phyloP scores from a whole-genome alignment of 2,797 vertebrate genomes.

The Margarornis squamiger region DNA sequence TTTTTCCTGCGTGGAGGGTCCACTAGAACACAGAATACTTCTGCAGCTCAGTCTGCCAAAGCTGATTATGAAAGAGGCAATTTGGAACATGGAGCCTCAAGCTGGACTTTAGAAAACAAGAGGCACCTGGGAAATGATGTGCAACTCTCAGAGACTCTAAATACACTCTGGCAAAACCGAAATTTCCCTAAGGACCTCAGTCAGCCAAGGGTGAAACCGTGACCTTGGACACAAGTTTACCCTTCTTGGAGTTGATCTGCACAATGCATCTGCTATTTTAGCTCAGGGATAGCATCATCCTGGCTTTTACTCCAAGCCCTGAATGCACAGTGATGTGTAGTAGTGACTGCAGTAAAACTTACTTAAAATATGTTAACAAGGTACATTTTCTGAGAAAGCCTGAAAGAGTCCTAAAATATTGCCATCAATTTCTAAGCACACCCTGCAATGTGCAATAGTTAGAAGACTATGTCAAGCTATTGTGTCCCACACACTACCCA shows the following conservation, averaged over 20 bases:
- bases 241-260: slow-evolving; percentile 14
- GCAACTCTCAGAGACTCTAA: slow-evolving; percentile 22
- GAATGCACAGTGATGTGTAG: background rate
- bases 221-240: slow-evolving; percentile 36
- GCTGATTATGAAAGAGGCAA: slow-evolving; percentile 33
- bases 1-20: background rate
- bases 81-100: background rate
- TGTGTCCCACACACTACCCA: background rate
- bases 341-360: background rate
- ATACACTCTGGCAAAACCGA: slow-evolving; percentile 27
- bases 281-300: background rate
- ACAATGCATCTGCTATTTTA: slow-evolving; percentile 22
- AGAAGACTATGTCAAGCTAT: background rate
- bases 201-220: slow-evolving; percentile 52
- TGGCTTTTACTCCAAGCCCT: background rate
- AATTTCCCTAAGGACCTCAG: slow-evolving; percentile 35
- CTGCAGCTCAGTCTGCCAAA: slow-evolving; percentile 13
- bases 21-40: background rate
- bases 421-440: background rate
- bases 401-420: background rate
- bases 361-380: background rate
- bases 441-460: background rate
- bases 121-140: slow-evolving; percentile 54
- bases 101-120: slow-evolving; percentile 42
- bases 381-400: background rate